Base-by-base conservation (phyloP, 2,888 invertebrate species). In the Volucella zonaria region DNA sequence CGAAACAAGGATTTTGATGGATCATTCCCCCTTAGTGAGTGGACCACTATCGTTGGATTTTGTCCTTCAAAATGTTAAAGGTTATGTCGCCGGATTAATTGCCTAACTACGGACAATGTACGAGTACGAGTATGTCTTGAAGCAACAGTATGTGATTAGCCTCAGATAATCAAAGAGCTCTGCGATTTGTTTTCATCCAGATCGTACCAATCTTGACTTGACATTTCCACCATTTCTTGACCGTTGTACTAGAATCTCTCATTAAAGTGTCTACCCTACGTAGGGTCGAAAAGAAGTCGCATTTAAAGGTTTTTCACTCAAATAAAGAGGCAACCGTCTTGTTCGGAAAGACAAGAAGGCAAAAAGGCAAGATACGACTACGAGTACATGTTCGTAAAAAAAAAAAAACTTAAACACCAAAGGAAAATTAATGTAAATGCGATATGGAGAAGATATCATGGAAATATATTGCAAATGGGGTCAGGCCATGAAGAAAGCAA, bases 391-490 rank as follows among this genome's bases (percentile, higher is more conserved):
- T 52, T 47, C 8, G 31, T 42, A 68, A 74, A 43, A 74, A 83
- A 75, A 51, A 58, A 38, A 38, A 38, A 49, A 14, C 45, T 31
- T 45, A 62, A 68, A 77, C 58, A 56, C 71, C 68, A 85, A 85
- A 77, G 68, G 66, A 81, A 85, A 85, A 77, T 85, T 67, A 77
- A 85, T 81, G 81, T 85, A 81, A 85, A 85, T 85, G 85, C 68
- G 85, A 85, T 85, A 85, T 81, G 81, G 68, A 81, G 85, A 77
- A 85, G 85, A 85, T 85, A 85, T 81, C 81, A 85, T 81, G 85
- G 42, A 85, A 85, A 85, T 85, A 81, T 85, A 85, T 85, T 85
- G 81, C 85, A 85, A 85, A 85, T 85, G 81, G 75, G 83, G 85
- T 81, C 85, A 81, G 76, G 73, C 76, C 68, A 81, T 85, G 76